phyloP scores from a whole-genome alignment of 2,797 vertebrate genomes.

The Borostomias antarcticus region DNA sequence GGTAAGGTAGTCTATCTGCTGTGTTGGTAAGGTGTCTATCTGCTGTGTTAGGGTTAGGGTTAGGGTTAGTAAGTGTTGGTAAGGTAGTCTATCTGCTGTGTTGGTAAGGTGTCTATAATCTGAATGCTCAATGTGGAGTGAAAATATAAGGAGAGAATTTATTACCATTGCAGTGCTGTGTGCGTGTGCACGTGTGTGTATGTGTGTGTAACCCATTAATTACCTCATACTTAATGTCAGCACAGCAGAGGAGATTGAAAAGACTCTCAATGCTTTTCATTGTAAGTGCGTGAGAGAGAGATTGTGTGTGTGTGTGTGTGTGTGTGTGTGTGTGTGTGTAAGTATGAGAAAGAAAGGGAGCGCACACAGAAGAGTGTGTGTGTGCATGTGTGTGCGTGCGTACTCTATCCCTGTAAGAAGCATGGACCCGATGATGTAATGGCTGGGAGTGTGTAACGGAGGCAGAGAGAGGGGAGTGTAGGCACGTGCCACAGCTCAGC shows the following conservation, averaged over 20 bases:
- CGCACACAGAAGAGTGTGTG: constrained; percentile 4
- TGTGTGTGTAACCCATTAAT: not conserved
- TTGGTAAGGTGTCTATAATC: not conserved
- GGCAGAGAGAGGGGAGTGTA: constrained; percentile 53
- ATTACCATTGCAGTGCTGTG: not conserved
- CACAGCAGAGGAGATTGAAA: constrained; percentile 4
- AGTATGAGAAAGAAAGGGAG: constrained; percentile 5
- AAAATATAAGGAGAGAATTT: not conserved
- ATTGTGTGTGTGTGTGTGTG: not conserved
- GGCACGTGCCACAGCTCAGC: constrained; percentile 56
- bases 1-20: no score
- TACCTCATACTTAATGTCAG: not conserved
- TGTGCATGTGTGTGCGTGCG: constrained; percentile 16
- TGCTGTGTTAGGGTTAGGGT: no score
- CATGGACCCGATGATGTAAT: constrained; percentile 65
- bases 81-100: no score
- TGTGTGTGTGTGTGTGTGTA: not conserved
- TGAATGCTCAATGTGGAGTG: not conserved
- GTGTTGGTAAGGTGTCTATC: not conserved
- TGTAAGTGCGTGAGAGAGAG: constrained; percentile 2
- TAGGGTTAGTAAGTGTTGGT: no score
- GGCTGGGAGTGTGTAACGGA: constrained; percentile 56
- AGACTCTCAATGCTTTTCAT: not conserved
- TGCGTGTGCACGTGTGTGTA: not conserved
- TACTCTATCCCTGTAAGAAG: constrained; percentile 34